These are phyloP conservation scores for Caenorhabditis sp. DNA, from an alignment of 2,888 invertebrate genomes.

Conservation along the genomic window DNA sequence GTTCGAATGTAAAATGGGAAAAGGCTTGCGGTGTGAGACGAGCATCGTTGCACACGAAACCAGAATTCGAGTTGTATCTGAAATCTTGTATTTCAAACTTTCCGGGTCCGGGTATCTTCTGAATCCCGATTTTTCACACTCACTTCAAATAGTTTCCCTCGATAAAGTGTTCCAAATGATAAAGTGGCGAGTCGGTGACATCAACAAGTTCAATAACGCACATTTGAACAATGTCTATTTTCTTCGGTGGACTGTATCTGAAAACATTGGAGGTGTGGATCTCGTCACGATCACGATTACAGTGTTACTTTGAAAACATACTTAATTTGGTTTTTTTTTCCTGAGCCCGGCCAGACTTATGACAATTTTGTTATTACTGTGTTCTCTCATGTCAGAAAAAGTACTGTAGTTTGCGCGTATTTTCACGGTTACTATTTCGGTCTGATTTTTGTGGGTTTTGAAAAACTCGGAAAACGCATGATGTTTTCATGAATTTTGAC, in stretches of 20 bases:
- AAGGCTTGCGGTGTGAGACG: conserved; percentile 75
- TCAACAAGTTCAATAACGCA: conserved; percentile 74
- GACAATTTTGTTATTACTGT: too few relatives aligned
- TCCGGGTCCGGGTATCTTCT: too few relatives aligned
- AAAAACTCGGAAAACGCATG: too few relatives aligned
- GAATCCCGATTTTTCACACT: too few relatives aligned
- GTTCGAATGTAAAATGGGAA: conserved; percentile 77
- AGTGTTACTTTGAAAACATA: background rate
- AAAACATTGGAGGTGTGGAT: background rate
- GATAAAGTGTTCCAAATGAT: conserved; percentile 76
- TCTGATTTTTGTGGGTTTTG: too few relatives aligned
- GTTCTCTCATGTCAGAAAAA: too few relatives aligned
- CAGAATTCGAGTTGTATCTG: conserved; percentile 76
- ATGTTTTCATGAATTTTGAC: background rate
- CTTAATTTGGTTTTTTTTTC: too few relatives aligned
- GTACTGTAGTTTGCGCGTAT: too few relatives aligned
- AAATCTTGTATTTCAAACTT: too few relatives aligned
- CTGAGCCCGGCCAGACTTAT: too few relatives aligned
- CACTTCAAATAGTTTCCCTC: conserved; percentile 75
- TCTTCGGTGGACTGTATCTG: conserved; percentile 74
- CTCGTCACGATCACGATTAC: too few relatives aligned
- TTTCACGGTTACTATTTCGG: too few relatives aligned
- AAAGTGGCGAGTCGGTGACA: conserved; percentile 72
- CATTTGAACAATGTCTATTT: conserved; percentile 76
- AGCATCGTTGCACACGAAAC: conserved; percentile 74